phyloP scores from a whole-genome alignment of 2,797 vertebrate genomes.

The Acanthurus lineatus region DNA sequence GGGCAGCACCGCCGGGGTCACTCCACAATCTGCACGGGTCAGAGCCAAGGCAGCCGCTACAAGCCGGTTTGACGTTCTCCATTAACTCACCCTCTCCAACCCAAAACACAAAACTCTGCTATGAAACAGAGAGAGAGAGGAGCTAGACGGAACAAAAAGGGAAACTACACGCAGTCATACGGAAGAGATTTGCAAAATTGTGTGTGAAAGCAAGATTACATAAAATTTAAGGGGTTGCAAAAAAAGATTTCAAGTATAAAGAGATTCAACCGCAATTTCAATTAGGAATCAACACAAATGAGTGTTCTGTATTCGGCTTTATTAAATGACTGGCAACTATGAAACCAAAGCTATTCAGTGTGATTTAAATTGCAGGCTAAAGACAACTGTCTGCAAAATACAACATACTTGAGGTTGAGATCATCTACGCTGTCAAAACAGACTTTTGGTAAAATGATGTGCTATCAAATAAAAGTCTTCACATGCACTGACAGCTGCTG shows the following conservation, averaged over 20 bases:
- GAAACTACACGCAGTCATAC: background rate
- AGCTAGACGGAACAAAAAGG: background rate
- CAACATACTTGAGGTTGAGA: slow-evolving; percentile 4
- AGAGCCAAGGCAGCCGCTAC: slow-evolving; percentile 72
- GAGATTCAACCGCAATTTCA: slow-evolving; percentile 14
- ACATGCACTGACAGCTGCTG: slow-evolving; percentile 33
- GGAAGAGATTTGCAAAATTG: slow-evolving; percentile 3
- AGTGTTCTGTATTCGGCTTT: background rate
- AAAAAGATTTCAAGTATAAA: background rate
- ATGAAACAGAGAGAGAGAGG: slow-evolving; percentile 33
- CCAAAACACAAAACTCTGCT: slow-evolving; percentile 62
- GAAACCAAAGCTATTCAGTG: slow-evolving; percentile 24
- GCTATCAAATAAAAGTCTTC: slow-evolving; percentile 13
- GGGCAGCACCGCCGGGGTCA: slow-evolving; percentile 76
- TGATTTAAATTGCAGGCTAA: slow-evolving; percentile 32
- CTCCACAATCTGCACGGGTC: slow-evolving; percentile 84
- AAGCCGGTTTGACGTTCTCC: slow-evolving; percentile 78
- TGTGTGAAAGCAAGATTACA: background rate
- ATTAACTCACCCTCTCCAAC: slow-evolving; percentile 77
- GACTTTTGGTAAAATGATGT: background rate
- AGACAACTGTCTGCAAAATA: slow-evolving; percentile 1
- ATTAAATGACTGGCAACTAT: slow-evolving; percentile 14
- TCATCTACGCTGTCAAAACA: slow-evolving; percentile 18
- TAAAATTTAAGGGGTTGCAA: background rate
- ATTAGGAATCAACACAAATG: slow-evolving; percentile 13